These are phyloP conservation scores for Lytechinus pictus DNA, from an alignment of 35 echinoderm and acorn worm genomes.

Conservation along the genomic window DNA sequence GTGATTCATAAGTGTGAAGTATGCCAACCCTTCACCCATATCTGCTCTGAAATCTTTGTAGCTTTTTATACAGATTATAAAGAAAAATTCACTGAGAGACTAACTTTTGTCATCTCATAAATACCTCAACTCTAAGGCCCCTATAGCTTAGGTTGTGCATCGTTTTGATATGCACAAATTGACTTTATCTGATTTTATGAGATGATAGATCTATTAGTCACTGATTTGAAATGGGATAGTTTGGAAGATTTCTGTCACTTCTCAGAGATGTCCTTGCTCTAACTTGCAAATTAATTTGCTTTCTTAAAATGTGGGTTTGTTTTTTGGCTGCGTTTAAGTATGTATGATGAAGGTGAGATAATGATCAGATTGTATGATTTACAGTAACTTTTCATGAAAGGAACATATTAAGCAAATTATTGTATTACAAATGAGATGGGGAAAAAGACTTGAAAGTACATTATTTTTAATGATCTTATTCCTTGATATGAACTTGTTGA, in stretches of 20 bases:
- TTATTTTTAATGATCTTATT: too few relatives aligned
- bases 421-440: neutral
- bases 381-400: neutral
- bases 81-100: neutral
- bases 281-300: neutral
- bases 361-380: neutral
- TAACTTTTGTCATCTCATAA: neutral
- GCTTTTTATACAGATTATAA: too few relatives aligned
- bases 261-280: neutral
- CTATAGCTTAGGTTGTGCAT: neutral
- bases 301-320: neutral
- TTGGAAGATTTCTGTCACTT: neutral
- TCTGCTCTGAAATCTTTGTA: too few relatives aligned
- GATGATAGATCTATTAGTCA: constrained; percentile 5
- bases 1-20: neutral
- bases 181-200: neutral
- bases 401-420: neutral
- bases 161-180: constrained; percentile 12
- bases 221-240: constrained; percentile 2
- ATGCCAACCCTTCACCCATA: neutral
- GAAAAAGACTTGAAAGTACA: neutral
- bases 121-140: neutral
- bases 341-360: too few relatives aligned
- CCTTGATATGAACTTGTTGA: too few relatives aligned
- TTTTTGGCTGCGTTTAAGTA: neutral